Evolutionary conservation across 2,113 vertebrate genomes (phyloP), one percentile per base, ranked within the genome.

Genomic region (Limanda limanda): DNA sequence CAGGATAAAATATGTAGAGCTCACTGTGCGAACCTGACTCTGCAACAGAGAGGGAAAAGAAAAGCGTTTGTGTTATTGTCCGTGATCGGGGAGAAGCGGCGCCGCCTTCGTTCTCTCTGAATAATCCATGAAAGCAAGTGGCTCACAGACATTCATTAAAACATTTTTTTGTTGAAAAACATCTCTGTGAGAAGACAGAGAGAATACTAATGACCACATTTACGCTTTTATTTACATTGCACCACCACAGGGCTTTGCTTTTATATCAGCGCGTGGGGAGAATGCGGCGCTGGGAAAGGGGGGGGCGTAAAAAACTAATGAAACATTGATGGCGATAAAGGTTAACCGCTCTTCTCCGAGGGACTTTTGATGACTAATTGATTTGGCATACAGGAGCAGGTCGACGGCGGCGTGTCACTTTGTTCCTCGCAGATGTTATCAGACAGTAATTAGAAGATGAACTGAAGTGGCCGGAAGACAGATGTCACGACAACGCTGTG

Each of bases 251-350:
- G 35, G 66, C 56, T 57, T 62, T n/a, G 54, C 54, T 73, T 75
- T 74, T 64, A 72, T 61, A 81, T 55, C 61, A 58, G 27, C 56
- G 1, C 40, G 24, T 35, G 57, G 59, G 65, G 71, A 72, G 40
- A 37, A 23, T 1, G 31, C 12, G 27, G 63, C 25, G 24, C 35
- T 42, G 51, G 54, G 59, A 47, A 67, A 5, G 3, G 3, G 70
- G 7, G 3, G 3, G 70, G 63, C 40, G 24, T 27, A 25, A 27
- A 40, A 13, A 56, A 63, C 73, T 56, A 66, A 89, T 93, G 76
- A 92, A 94, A 91, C 85, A 92, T 87, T 92, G 84, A 93, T 93
- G 88, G 81, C 84, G 68, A 75, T 89, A 93, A 93, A 93, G 90
- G 92, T 92, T 90, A 93, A 91, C 84, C 31, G 65, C 79, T 85